These are phyloP conservation scores for Quadriops clusia DNA, from an alignment of 2,888 invertebrate genomes.

Conservation along the genomic window DNA sequence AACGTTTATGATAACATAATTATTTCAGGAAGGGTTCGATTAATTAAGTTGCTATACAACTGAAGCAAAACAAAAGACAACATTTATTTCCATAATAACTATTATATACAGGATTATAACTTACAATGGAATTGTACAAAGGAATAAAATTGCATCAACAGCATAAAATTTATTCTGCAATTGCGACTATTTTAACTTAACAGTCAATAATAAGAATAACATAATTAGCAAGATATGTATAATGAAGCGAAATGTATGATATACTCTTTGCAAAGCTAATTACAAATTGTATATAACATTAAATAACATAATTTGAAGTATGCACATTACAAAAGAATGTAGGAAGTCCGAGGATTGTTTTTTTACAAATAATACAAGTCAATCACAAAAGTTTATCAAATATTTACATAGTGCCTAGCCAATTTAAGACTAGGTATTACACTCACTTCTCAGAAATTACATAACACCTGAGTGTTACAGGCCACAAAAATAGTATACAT, in stretches of 20 bases:
- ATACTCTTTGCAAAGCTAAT: conserved; percentile 1
- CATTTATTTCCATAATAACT: conserved; percentile 29
- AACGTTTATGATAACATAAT: no score
- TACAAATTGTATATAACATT: no score
- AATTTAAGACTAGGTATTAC: conserved; percentile 1
- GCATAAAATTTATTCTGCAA: conserved; percentile 9
- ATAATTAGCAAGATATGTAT: conserved; percentile 11
- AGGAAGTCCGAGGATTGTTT: conserved; percentile 26
- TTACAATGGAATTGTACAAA: conserved; percentile 7
- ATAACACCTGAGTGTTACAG: conserved; percentile 20
- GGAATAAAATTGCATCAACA: conserved; percentile 14
- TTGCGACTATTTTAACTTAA: conserved; percentile 11
- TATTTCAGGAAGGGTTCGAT: no score
- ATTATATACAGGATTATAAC: conserved; percentile 25
- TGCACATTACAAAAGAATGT: conserved; percentile 12
- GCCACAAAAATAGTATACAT: conserved; percentile 23
- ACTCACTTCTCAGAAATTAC: conserved; percentile 6
- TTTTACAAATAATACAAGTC: conserved; percentile 23
- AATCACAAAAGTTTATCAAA: conserved; percentile 20
- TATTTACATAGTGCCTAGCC: conserved; percentile 17
- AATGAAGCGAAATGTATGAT: conserved; percentile 8
- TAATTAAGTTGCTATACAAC: no score
- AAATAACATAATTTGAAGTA: conserved; percentile 4
- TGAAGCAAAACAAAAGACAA: no score
- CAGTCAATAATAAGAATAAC: conserved; percentile 13